Conservation (phyloP, 1,140 invertebrate species). For the Macrostomum lignano region DNA sequence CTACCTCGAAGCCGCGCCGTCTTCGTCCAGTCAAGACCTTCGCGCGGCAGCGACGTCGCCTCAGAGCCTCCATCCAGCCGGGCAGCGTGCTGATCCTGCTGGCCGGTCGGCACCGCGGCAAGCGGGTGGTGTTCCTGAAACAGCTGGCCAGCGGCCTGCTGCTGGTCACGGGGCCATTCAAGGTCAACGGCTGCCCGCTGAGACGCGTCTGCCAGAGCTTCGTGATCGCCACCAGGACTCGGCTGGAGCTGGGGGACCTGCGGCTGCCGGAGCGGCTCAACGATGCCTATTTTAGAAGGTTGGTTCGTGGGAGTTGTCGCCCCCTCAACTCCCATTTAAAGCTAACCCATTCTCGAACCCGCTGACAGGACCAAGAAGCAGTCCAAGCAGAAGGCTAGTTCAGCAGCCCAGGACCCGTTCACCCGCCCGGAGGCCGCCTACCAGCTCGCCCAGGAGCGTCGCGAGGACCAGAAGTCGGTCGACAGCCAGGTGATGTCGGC, state of each 20-base stretch:
- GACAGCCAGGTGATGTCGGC: slow-evolving; percentile 51
- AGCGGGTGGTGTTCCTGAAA: slow-evolving; percentile 43
- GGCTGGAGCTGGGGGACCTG: slow-evolving; percentile 47
- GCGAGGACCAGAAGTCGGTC: slow-evolving; percentile 49
- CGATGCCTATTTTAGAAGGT: slow-evolving; percentile 83
- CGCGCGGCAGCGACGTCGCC: slow-evolving; percentile 42
- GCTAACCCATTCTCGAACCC: no score
- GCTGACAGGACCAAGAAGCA: slow-evolving; percentile 8
- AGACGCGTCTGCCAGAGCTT: slow-evolving; percentile 72
- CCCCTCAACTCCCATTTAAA: no score
- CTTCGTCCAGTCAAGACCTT: slow-evolving; percentile 34
- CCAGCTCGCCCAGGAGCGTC: slow-evolving; percentile 44
- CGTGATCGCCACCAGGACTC: slow-evolving; percentile 72
- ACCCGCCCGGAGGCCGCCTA: slow-evolving; percentile 4
- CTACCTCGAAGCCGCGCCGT: no score
- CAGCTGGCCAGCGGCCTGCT: slow-evolving; percentile 59
- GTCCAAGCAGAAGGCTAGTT: slow-evolving; percentile 2
- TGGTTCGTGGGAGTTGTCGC: no score
- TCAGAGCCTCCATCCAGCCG: slow-evolving; percentile 46
- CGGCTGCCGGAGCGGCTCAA: slow-evolving; percentile 55
- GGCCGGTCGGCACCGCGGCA: slow-evolving; percentile 74
- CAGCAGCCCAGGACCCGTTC: background rate
- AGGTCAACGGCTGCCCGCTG: slow-evolving; percentile 64
- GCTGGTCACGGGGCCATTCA: slow-evolving; percentile 60
- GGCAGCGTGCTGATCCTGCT: slow-evolving; percentile 72